Conservation (phyloP, 2,113 vertebrate genomes). For the Ctenomys sociabilis region DNA sequence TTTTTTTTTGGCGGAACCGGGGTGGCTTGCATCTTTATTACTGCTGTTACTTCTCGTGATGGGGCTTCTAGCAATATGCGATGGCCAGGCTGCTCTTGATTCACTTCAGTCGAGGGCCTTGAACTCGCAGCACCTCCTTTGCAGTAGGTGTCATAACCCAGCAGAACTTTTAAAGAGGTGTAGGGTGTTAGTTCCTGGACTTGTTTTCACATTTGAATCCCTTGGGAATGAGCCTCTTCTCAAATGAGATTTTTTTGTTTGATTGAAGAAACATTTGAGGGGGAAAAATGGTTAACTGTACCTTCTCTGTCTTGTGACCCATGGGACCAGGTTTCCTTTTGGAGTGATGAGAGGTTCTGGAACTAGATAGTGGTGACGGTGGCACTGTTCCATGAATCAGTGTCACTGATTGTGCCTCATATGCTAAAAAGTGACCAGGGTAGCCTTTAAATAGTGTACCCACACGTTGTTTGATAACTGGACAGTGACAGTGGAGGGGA, state of each 20-base stretch:
- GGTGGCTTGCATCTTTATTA: conserved; percentile 9
- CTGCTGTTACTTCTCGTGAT: not conserved
- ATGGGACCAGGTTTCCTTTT: not conserved
- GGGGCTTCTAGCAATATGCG: not conserved
- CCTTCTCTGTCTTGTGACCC: not conserved
- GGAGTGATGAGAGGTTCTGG: not conserved
- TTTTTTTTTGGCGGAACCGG: too few relatives aligned
- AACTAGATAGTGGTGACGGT: not conserved
- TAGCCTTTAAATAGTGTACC: not conserved
- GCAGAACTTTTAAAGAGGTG: not conserved
- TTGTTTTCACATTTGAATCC: not conserved
- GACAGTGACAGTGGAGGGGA: not conserved
- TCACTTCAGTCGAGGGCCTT: not conserved
- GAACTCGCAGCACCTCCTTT: not conserved
- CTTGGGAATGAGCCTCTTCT: not conserved
- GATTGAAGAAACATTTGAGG: not conserved
- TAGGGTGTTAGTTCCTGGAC: not conserved
- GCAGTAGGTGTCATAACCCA: not conserved
- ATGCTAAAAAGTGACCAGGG: not conserved
- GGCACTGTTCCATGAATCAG: fast-evolving
- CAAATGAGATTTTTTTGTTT: not conserved
- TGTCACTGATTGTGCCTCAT: not conserved
- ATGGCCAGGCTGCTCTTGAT: not conserved
- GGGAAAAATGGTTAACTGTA: not conserved
- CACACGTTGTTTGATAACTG: not conserved